A percentile compares a stretch with the other conserved stretches of the same genome.
Evolutionary conservation across 2,888 invertebrate genomes (phyloP).

Genomic region (Archaeoteleia sp.): DNA sequence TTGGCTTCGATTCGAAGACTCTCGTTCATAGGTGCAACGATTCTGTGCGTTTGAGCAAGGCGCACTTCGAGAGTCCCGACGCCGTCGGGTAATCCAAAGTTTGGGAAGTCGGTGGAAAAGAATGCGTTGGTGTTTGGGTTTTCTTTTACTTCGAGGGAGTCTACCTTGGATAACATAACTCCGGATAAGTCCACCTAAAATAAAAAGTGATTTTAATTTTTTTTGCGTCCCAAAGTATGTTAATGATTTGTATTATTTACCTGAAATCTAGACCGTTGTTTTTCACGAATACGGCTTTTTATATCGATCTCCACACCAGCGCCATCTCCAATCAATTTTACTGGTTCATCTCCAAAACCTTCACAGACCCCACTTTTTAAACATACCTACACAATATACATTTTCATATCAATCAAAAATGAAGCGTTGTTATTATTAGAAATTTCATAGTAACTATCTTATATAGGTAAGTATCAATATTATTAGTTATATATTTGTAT

Average conservation of each 20-base stretch:
- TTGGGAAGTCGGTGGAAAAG: conserved; percentile 85
- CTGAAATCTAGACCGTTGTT: conserved; percentile 58
- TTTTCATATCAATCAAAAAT: conserved; percentile 4
- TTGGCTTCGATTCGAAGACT: conserved; percentile 78
- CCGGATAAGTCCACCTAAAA: conserved; percentile 79
- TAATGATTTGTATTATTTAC: conserved; percentile 18
- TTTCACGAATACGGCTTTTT: conserved; percentile 62
- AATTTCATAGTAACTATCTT: not conserved
- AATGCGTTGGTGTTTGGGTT: conserved; percentile 80
- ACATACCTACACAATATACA: conserved; percentile 62
- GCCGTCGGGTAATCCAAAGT: conserved; percentile 83
- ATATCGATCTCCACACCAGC: conserved; percentile 70
- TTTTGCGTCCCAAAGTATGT: no score
- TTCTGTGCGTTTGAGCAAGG: conserved; percentile 82
- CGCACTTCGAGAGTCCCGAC: conserved; percentile 81
- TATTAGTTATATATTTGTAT: conserved; percentile 3
- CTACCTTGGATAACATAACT: conserved; percentile 82
- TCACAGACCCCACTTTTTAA: conserved; percentile 70
- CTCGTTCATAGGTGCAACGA: conserved; percentile 84
- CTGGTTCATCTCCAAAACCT: conserved; percentile 74
- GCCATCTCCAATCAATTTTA: conserved; percentile 71
- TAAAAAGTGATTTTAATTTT: no score
- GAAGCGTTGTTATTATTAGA: not conserved
- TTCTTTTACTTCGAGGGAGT: conserved; percentile 82
- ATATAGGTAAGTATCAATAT: not conserved